Base-by-base conservation (phyloP, 1,140 invertebrate species). In the Lethocerus indicus region DNA sequence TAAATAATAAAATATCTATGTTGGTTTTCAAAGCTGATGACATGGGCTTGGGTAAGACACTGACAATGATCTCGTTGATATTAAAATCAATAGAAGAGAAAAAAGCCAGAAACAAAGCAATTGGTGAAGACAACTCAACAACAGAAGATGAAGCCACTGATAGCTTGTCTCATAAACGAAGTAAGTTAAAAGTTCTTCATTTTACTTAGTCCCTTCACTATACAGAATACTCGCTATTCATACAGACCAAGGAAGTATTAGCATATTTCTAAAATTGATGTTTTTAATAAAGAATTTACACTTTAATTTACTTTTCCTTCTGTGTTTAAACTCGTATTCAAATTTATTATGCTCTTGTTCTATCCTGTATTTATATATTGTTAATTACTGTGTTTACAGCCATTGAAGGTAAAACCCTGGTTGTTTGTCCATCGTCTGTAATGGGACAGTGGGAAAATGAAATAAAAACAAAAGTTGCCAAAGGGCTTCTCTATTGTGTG, bases 31-130 rank as follows among this genome's bases (percentile, higher is more conserved):
- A 58, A 76, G 89, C 89, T 45, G 91, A 95, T 70, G 91, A 95
- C 62, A 96, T 96, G 91, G 92, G 92, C 25, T 65, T 89, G 1
- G 88, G 87, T 0, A 95, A 96, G 66, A 96, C 92, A 0, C 63
- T 96, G 4, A 89, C 86, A 0, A 90, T 93, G 80, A 88, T 97
- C 52, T 76, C 89, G 0, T 63, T 93, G 3, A 71, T 87, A 2
- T 58, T 83, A 1, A 67, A 67, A 45, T 57, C 59, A 12, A 61
- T 63, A 47, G 56, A 55, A 58, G 51, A 56, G 44, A 40, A 61
- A 47, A 57, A 61, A 50, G 50, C 39, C 2, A 63, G 65, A 16
- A 56, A 56, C 9, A 49, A 49, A 24, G 24, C 51, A 32, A 66
- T 70, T 40, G 59, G 61, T 57, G 64, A 65, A 54, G 54, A 48